Evolutionary conservation across 2,797 vertebrate species (phyloP).

Genomic region (Amblyraja radiata): DNA sequence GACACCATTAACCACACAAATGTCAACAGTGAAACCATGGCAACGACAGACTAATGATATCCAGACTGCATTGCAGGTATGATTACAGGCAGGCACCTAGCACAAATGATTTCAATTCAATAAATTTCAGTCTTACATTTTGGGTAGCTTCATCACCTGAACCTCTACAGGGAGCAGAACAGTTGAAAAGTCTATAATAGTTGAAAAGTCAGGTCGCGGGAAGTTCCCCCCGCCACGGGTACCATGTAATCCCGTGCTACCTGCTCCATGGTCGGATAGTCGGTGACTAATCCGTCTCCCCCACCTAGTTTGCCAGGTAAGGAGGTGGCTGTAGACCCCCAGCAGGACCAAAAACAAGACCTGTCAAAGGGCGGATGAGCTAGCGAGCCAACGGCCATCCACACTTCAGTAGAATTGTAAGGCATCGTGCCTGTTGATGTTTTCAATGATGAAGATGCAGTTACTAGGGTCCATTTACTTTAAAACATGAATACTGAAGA

Average conservation of each 20-base stretch:
- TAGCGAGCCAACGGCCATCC: too few species aligned
- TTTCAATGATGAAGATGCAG: not conserved
- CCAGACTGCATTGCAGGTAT: slow-evolving; percentile 50
- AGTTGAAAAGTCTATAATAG: not conserved
- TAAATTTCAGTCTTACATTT: not conserved
- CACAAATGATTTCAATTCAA: slow-evolving; percentile 11
- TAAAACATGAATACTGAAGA: not conserved
- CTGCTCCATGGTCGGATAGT: too few species aligned
- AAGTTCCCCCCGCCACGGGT: too few species aligned
- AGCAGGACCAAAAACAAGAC: too few species aligned
- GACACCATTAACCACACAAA: slow-evolving; percentile 34
- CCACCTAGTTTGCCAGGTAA: too few species aligned
- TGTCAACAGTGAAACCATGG: slow-evolving; percentile 39
- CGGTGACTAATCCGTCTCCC: too few species aligned
- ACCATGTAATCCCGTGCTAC: too few species aligned
- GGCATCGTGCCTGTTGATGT: too few species aligned
- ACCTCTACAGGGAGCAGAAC: not conserved
- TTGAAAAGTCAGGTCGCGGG: too few species aligned
- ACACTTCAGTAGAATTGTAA: too few species aligned
- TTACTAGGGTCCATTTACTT: not conserved
- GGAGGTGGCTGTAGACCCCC: too few species aligned
- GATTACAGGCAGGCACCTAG: slow-evolving; percentile 43
- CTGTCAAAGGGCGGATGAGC: too few species aligned
- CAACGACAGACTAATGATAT: slow-evolving; percentile 39
- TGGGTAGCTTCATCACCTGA: not conserved